phyloP scores from a whole-genome alignment of 2,888 invertebrate species.

The Terebella lapidaria region DNA sequence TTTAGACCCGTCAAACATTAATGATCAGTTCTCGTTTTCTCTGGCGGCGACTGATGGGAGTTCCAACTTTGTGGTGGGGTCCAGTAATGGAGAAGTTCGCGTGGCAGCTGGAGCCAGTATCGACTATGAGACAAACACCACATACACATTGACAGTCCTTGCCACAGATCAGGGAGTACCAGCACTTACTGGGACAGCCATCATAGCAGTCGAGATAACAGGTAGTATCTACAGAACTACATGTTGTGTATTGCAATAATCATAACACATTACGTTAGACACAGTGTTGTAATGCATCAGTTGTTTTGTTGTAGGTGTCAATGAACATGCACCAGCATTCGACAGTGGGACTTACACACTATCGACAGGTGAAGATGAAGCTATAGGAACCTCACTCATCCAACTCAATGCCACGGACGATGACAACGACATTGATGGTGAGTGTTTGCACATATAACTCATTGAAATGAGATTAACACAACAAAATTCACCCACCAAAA shows the following conservation, averaged over 20 bases:
- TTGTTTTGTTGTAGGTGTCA: too few relatives aligned
- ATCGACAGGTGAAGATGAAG: neutral
- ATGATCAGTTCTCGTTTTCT: conserved; percentile 4
- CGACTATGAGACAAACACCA: conserved; percentile 1
- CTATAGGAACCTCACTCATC: neutral
- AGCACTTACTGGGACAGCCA: neutral
- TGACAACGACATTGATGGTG: conserved; percentile 4
- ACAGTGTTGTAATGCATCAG: too few relatives aligned
- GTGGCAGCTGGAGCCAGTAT: neutral
- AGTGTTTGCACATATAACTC: too few relatives aligned
- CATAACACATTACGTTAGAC: too few relatives aligned
- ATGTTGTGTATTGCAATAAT: too few relatives aligned
- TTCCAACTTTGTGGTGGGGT: conserved; percentile 1
- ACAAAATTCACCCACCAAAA: too few relatives aligned
- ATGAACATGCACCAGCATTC: conserved; percentile 1
- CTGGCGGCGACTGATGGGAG: neutral
- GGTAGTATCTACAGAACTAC: too few relatives aligned
- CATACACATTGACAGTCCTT: neutral
- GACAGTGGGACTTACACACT: neutral
- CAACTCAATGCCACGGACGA: conserved; percentile 3
- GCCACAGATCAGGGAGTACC: conserved; percentile 1
- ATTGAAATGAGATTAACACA: too few relatives aligned
- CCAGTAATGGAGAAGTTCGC: neutral
- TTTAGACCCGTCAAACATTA: conserved; percentile 8
- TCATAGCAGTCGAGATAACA: neutral